These are phyloP conservation scores for Drosophila kanekoi DNA, from an alignment of 2,888 invertebrate species.

Conservation along the genomic window DNA sequence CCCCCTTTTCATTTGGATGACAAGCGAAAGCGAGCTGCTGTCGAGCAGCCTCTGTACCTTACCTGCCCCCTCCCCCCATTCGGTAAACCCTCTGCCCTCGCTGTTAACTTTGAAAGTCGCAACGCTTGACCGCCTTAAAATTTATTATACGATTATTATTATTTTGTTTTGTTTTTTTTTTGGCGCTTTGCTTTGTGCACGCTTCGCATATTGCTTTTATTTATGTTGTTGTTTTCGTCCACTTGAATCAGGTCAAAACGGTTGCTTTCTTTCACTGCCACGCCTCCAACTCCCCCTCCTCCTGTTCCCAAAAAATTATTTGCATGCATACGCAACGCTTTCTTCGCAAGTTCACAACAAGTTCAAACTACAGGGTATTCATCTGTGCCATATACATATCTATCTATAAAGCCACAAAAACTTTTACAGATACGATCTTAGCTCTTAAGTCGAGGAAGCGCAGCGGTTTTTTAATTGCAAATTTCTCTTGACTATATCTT, in stretches of 20 bases:
- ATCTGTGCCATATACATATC: constrained; percentile 14
- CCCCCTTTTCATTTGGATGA: constrained; percentile 71
- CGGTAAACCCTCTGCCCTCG: constrained; percentile 23
- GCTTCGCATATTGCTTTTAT: constrained; percentile 47
- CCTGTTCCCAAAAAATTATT: constrained; percentile 18
- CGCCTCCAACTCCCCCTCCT: constrained; percentile 38
- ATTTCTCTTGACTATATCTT: constrained; percentile 25
- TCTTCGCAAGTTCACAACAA: constrained; percentile 44
- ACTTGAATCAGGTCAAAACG: constrained; percentile 72
- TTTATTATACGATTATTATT: constrained; percentile 59
- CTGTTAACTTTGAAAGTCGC: constrained; percentile 52
- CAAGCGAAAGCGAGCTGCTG: constrained; percentile 63
- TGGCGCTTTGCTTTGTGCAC: constrained; percentile 64
- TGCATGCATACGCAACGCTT: constrained; percentile 45
- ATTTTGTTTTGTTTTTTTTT: constrained; percentile 25
- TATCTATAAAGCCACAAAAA: constrained; percentile 7
- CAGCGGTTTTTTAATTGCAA: constrained; percentile 36
- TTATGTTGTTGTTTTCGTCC: constrained; percentile 14
- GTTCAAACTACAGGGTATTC: constrained; percentile 25
- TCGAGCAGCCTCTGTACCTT: background rate
- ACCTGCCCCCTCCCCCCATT: background rate
- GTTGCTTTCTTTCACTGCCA: constrained; percentile 75
- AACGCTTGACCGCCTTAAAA: constrained; percentile 67
- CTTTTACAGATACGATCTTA: constrained; percentile 12
- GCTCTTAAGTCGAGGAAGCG: constrained; percentile 3